These are phyloP conservation scores for Thomomys bottae DNA, from an alignment of 2,113 vertebrate genomes.

Conservation along the genomic window DNA sequence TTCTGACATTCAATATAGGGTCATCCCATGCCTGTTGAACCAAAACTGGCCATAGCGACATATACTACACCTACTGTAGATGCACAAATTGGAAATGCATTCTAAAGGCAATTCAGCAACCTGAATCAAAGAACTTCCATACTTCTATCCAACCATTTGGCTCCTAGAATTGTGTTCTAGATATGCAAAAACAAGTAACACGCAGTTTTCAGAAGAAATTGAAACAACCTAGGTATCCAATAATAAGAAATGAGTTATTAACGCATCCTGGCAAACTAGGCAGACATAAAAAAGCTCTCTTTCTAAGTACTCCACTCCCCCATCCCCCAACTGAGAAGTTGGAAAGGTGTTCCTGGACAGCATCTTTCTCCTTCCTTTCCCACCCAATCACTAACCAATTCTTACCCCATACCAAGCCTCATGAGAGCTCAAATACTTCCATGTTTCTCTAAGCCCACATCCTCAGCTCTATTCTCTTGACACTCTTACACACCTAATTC, in stretches of 20 bases:
- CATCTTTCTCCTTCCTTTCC: neutral
- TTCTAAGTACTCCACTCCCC: neutral
- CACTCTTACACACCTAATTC: neutral
- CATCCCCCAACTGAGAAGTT: neutral
- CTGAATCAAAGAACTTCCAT: slow-evolving; percentile 19
- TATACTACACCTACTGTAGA: neutral
- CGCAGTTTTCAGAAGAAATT: slow-evolving; percentile 3
- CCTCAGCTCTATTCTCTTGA: neutral
- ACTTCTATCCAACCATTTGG: slow-evolving; percentile 2
- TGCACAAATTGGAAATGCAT: slow-evolving; percentile 40
- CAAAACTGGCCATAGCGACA: neutral
- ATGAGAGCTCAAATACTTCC: neutral
- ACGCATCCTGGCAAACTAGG: neutral
- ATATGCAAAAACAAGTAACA: slow-evolving; percentile 7
- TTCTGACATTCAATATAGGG: slow-evolving; percentile 10
- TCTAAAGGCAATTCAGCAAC: slow-evolving; percentile 17
- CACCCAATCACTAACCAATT: neutral
- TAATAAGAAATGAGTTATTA: neutral
- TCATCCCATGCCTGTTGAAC: slow-evolving; percentile 26
- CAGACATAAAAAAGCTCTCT: neutral
- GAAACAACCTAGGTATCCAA: neutral
- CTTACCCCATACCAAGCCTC: neutral
- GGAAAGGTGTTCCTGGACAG: neutral
- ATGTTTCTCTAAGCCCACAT: neutral
- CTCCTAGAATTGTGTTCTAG: slow-evolving; percentile 6